Conservation (phyloP, 2,797 vertebrate species). For the Chaenodraco wilsoni region DNA sequence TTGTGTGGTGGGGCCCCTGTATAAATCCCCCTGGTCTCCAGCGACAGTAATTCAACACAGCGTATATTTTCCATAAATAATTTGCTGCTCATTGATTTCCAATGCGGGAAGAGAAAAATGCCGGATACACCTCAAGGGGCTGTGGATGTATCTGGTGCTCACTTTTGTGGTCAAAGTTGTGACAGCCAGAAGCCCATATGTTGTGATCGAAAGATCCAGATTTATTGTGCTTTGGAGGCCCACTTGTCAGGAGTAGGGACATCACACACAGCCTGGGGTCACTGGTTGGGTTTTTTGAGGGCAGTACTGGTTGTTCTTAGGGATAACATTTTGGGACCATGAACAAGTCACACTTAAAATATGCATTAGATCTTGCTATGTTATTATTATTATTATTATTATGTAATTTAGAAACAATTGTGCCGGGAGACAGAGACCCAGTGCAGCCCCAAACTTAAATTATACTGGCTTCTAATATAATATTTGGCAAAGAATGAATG, state of each 20-base stretch:
- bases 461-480: neutral
- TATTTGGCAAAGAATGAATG: neutral
- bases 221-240: slow-evolving; percentile 73
- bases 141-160: slow-evolving; percentile 85
- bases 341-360: neutral
- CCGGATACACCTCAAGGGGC: slow-evolving; percentile 80
- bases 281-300: slow-evolving; percentile 6
- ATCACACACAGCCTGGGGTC: slow-evolving; percentile 53
- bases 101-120: slow-evolving; percentile 84
- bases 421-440: neutral
- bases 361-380: neutral
- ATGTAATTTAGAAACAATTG: neutral
- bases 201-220: slow-evolving; percentile 81
- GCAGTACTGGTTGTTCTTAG: slow-evolving; percentile 1
- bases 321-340: neutral
- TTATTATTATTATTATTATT: neutral
- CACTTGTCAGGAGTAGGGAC: slow-evolving; percentile 60
- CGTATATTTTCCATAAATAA: slow-evolving; percentile 90
- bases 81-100: slow-evolving; percentile 86
- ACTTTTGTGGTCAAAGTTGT: slow-evolving; percentile 85
- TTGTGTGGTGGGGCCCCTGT: slow-evolving; percentile 80
- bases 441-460: neutral
- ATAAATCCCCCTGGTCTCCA: slow-evolving; percentile 83
- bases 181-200: slow-evolving; percentile 85
- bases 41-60: slow-evolving; percentile 85